Base-by-base conservation (phyloP, 2,797 vertebrate species). In the Gallinago stenura region DNA sequence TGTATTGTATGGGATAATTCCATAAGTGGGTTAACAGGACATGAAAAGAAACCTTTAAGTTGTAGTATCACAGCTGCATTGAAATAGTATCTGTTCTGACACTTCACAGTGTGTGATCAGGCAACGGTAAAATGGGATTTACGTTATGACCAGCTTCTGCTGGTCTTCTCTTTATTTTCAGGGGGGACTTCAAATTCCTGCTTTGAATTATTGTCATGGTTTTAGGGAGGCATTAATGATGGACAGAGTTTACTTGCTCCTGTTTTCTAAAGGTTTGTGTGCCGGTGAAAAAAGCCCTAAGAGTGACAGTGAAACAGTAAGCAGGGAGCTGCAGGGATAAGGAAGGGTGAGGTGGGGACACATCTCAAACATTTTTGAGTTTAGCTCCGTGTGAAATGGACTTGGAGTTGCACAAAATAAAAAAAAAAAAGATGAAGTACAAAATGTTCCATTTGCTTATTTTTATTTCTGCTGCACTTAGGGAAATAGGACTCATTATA, bases 381-480 rank as follows among this genome's bases (percentile, higher is more conserved):
- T 50, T 21, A 76, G 16, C 26, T 78, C n/a, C 8, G 5, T 56
- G 48, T 77, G 54, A 90, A 66, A 22, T 5, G 26, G 33, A 21
- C 50, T 56, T 43, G 31, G 54, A 88, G 26, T 35, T 62, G 31
- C 19, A 46, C 21, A 46, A 46, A 46, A 46, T 22, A 45, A 45
- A 45, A 45, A 45, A 5, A 66, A 1, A 39, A 8, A 51, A 69
- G 1, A 30, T 39, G 39, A 39, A 39, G n/a, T 10, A 68, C 39
- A 79, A 56, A 83, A 48, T 48, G 26, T 72, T 68, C 12, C 7
- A 19, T 54, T 85, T 85, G 31, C 48, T 54, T 48, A 28, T 24
- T 90, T 79, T 82, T 41, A 54, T 71, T 85, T 62, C 43, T 48
- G 16, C 51, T 83, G 33, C 64, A 41, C 72, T 91, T 70, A 66